These are phyloP conservation scores for Altica lythri DNA, from an alignment of 2,888 invertebrate species.

Conservation along the genomic window DNA sequence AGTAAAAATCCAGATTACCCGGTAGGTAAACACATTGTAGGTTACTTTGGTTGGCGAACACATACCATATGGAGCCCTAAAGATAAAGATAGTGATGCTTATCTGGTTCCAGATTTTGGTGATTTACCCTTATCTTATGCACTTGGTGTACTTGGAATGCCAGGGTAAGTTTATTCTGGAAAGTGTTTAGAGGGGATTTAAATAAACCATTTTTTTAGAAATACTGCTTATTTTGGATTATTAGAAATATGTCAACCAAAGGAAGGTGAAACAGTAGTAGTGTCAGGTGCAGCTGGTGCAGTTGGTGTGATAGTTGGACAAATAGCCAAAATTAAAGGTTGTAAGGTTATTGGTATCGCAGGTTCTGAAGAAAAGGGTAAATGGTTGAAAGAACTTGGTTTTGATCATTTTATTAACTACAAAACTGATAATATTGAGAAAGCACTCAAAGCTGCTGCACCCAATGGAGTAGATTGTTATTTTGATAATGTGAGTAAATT, in stretches of 20 bases:
- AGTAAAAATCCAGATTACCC: conserved; percentile 68
- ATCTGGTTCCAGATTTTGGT: conserved; percentile 63
- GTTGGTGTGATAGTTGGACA: conserved; percentile 80
- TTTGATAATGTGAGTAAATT: conserved; percentile 71
- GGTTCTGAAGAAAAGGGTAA: conserved; percentile 72
- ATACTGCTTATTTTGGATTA: conserved; percentile 77
- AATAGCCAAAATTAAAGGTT: conserved; percentile 74
- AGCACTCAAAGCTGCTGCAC: conserved; percentile 65
- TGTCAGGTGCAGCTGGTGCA: conserved; percentile 78
- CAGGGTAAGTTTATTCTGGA: conserved; percentile 60
- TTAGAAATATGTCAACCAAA: conserved; percentile 73
- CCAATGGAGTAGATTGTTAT: conserved; percentile 73
- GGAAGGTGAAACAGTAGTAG: conserved; percentile 71
- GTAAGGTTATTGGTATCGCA: conserved; percentile 72
- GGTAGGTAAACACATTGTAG: conserved; percentile 66
- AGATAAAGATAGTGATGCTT: conserved; percentile 48
- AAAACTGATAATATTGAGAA: conserved; percentile 63
- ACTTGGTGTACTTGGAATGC: conserved; percentile 70
- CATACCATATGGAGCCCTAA: conserved; percentile 62
- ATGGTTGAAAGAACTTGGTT: conserved; percentile 68
- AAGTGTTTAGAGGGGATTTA: neutral
- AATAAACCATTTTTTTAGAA: conserved; percentile 54
- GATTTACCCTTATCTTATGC: conserved; percentile 65
- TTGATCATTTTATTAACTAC: conserved; percentile 74
- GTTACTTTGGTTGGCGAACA: conserved; percentile 70